A percentile compares a stretch with the other conserved stretches of the same genome.
Conservation (phyloP, 2,113 vertebrate genomes). For the Strix uralensis region DNA sequence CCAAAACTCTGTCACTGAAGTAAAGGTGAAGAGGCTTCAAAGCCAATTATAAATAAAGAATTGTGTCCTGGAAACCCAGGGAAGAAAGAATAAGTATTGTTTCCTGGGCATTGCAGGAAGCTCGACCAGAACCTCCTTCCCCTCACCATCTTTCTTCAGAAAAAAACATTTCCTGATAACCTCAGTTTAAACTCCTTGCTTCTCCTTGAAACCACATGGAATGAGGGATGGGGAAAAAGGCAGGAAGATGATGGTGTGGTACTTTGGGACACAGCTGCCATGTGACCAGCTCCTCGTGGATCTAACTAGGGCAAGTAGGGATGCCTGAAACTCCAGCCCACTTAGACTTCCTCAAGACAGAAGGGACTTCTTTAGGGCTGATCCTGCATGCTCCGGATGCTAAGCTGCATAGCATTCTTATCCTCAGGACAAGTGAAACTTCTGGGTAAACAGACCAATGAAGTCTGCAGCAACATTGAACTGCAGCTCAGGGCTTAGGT, state of each 20-base stretch:
- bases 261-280: neutral
- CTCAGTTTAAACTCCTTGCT: neutral
- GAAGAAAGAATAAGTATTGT: neutral
- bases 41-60: neutral
- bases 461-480: fast-evolving
- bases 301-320: neutral
- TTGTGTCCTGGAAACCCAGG: neutral
- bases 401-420: neutral
- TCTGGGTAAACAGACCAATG: neutral
- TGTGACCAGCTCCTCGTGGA: neutral
- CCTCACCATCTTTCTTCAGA: neutral
- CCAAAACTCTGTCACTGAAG: neutral
- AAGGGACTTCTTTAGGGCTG: neutral
- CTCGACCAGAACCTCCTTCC: neutral
- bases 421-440: neutral
- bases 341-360: neutral
- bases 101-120: neutral
- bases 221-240: neutral
- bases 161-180: neutral
- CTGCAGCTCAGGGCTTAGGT: neutral
- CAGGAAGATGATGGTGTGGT: neutral
- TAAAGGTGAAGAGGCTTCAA: neutral
- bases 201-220: neutral
- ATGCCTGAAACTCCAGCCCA: neutral
- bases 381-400: neutral